These are phyloP conservation scores for Seriola rivoliana DNA, from an alignment of 2,113 vertebrate genomes.

Conservation along the genomic window DNA sequence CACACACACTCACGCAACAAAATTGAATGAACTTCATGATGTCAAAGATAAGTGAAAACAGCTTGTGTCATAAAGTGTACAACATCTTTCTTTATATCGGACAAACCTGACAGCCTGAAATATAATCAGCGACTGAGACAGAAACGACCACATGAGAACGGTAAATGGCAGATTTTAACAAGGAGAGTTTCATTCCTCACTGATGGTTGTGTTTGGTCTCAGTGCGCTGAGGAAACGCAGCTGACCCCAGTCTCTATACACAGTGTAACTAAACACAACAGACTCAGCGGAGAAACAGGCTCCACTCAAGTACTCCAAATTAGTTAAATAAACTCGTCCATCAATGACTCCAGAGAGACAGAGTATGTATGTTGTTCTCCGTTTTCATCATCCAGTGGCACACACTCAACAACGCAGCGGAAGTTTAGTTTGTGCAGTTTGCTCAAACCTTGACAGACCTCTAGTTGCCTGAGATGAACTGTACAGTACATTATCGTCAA, in stretches of 20 bases:
- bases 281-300: constrained; percentile 15
- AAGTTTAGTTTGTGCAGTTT: constrained; percentile 12
- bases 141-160: constrained; percentile 24
- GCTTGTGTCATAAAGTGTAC: constrained; percentile 19
- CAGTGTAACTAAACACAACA: constrained; percentile 57
- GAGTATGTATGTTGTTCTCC: neutral
- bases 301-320: constrained; percentile 23
- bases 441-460: constrained; percentile 24
- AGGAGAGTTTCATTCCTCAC: constrained; percentile 69
- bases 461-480: constrained; percentile 31
- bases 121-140: constrained; percentile 21
- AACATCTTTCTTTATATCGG: constrained; percentile 34
- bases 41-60: constrained; percentile 20
- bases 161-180: constrained; percentile 63
- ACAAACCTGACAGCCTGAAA: constrained; percentile 15
- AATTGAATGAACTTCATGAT: neutral
- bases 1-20: neutral
- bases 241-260: constrained; percentile 61
- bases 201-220: constrained; percentile 69
- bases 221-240: constrained; percentile 62
- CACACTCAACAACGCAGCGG: constrained; percentile 22
- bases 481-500: neutral
- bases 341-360: neutral
- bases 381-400: constrained; percentile 32
- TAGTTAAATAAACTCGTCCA: constrained; percentile 40